Evolutionary conservation across 2,888 invertebrate species (phyloP).

Genomic region (Andricus quercusramuli): DNA sequence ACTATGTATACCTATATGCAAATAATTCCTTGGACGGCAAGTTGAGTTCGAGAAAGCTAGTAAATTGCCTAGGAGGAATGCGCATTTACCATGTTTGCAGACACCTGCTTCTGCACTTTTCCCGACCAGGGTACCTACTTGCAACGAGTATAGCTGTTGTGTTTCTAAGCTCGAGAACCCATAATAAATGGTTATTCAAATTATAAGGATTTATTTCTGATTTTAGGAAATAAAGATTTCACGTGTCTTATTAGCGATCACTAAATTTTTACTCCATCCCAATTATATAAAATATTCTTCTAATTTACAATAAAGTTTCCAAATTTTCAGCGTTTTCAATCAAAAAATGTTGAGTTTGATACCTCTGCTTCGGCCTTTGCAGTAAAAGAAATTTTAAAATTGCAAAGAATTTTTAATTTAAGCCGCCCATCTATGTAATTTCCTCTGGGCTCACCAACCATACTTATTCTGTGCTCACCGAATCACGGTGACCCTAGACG

Average conservation of each 20-base stretch:
- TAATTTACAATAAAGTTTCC: not conserved
- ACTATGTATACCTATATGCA: constrained; percentile 58
- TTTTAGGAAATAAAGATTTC: not conserved
- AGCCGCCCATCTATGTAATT: no score
- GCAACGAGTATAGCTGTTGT: not conserved
- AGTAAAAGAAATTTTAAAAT: no score
- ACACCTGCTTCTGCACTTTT: constrained; percentile 66
- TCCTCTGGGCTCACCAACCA: no score
- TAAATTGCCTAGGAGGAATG: constrained; percentile 73
- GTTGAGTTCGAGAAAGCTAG: constrained; percentile 72
- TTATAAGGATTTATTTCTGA: not conserved
- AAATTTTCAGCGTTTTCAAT: no score
- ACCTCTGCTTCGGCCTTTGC: no score
- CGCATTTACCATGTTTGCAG: constrained; percentile 72
- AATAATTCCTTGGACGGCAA: constrained; percentile 56
- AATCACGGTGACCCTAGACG: no score
- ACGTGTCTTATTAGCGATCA: not conserved
- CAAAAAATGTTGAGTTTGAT: no score
- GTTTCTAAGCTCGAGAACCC: not conserved
- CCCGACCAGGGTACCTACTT: constrained; percentile 26
- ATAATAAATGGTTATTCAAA: not conserved
- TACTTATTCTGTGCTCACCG: no score
- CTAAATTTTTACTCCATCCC: not conserved
- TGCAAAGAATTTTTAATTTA: no score
- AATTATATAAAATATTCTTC: not conserved